Evolutionary conservation across 2,113 vertebrate species (phyloP), one percentile per base, ranked within the genome.

Genomic region (Rhombomys opimus): DNA sequence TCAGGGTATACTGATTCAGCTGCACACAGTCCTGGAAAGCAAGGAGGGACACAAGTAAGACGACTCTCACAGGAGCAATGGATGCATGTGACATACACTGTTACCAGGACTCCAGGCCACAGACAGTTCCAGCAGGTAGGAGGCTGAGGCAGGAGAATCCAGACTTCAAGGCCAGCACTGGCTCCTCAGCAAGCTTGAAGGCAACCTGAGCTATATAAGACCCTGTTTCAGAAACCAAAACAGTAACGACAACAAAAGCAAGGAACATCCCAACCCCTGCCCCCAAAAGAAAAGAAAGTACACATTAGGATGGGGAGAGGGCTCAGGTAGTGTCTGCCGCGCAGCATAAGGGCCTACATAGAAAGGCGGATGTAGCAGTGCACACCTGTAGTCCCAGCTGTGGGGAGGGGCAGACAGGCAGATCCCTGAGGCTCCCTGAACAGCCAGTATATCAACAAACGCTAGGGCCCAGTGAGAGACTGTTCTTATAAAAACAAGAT

Each of bases 1-100:
- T 99, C 98, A 99, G 98, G 63, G 99, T 99, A 97, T 99, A 99
- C 98, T 99, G 99, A 98, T 99, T 99, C 97, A 99, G 99, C 97
- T 99, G 99, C 96, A 99, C 99, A 8, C 99, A 99, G 94, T 99
- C 99, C 99, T 99, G 95, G 0, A 0, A 96, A 95, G 22, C 4
- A 89, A 95, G 63, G 0, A 82, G 89, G 96, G 75, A 93, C 77
- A 95, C 2, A 86, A 81, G 87, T 87, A 75, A 87, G 61, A 41
- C 12, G 8, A 68, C 35, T 5, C 8, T 14, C 30, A 52, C 68
- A 18, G 75, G 2, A 32, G 65, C 70, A 75, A 25, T n/a, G 30
- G 13, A 68, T 7, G 72, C 1, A 7, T 11, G 32, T 87, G 30
- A 22, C 57, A 89, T 46, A 72, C 30, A 1, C 6, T 20, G 38